Evolutionary conservation across 2,797 vertebrate species (phyloP), one percentile per base, ranked within the genome.

Genomic region (Threskiornis aethiopicus): DNA sequence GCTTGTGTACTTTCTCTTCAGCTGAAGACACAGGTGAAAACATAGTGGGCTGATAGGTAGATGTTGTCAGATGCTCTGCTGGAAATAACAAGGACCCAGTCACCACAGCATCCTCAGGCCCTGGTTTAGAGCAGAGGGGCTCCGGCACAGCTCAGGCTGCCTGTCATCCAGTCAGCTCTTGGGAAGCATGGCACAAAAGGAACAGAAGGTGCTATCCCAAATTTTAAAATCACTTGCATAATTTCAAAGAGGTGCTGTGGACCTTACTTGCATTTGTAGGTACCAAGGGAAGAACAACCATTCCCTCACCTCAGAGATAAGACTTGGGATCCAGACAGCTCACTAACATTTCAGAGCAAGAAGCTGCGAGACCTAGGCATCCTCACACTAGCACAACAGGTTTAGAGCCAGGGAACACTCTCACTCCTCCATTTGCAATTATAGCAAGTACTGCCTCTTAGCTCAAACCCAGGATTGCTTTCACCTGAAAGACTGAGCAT

Each of bases 1-100:
- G 98, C 3, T 86, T 98, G 84, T 98, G 98, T 73, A 97, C 21
- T 12, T 97, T 98, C 92, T 97, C 91, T 85, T 77, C 75, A 57
- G 44, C 16, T 84, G 67, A 70, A 75, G 86, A 92, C 69, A 62
- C 22, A 20, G 49, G 71, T 61, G 78, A 64, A 87, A 94, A 85
- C 31, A 58, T 18, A 25, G 44, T 6, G 24, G 54, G 73, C 28
- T 54, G 73, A 57, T 86, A 86, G 66, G 55, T 47, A 59, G 95
- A 46, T 54, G 29, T 52, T 69, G 57, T 79, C 89, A 93, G 64
- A 72, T 71, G 84, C 20, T 37, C 75, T 89, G 61, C 64, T 84
- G 85, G 62, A 92, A 90, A 81, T 9, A 83, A 65, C 28, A 61
- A 94, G 82, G 21, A n/a, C 10, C 13, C 24, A 28, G 65, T 95